Evolutionary conservation across 1,140 invertebrate genomes (phyloP), one percentile per base, ranked within the genome.

Genomic region (Nixonia krombeini): DNA sequence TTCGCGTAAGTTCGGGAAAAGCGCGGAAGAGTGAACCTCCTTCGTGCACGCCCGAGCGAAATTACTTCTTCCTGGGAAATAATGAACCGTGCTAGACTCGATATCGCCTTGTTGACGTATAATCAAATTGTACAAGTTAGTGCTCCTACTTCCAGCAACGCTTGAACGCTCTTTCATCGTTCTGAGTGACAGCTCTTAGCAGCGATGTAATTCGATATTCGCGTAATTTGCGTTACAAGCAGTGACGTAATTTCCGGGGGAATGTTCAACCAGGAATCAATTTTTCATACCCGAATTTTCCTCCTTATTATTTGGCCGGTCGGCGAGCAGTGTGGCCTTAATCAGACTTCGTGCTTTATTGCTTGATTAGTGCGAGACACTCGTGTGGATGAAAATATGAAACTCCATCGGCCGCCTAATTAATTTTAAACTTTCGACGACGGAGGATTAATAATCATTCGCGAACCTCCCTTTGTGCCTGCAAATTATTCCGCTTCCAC

Each of bases 151-250:
- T 21, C 7, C 15, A 40, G 15, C 37, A 40, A 40, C 37, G 37
- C 37, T 40, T 10, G 37, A 16, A 40, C 37, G 37, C 37, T 40
- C 37, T 40, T 17, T 40, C 37, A 10, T 40, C 37, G 37, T 40
- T 40, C 37, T 17, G 5, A 40, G 16, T 40, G 37, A 40, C 18
- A 40, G 37, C 37, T 40, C 18, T 40, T 33, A 33, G 31, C 10
- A 12, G 10, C 31, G 31, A 2, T 33, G 31, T 33, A 33, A 33
- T 33, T 33, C 13, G 31, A 33, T 33, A 33, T 33, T 33, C 31
- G 31, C 31, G 31, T 10, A 33, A 33, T 33, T 33, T 33, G 10
- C 31, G 13, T 33, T 9, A 33, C 10, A 33, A 33, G 31, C 3
- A 33, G 10, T 33, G 31, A 4, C 10, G 31, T 33, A 33, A 33